Percentiles rank a stretch among this genome's conserved stretches.
Evolutionary conservation across 2,113 vertebrate species (phyloP).

Genomic region (zebrafish (Danio rerio)): DNA sequence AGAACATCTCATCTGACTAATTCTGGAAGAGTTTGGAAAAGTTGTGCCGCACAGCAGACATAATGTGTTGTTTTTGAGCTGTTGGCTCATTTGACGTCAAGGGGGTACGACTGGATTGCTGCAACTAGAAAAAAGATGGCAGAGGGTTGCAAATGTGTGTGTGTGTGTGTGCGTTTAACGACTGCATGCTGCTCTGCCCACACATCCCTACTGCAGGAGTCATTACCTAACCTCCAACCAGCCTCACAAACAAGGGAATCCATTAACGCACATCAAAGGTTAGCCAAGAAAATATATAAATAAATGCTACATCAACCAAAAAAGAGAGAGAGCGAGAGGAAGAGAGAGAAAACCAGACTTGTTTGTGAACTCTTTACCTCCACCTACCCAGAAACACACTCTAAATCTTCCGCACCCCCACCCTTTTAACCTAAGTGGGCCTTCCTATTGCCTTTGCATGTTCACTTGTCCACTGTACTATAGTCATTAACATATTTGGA

Average conservation of each 20-base stretch:
- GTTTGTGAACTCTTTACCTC: slow-evolving; percentile 63
- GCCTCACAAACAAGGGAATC: slow-evolving; percentile 64
- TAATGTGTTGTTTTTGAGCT: slow-evolving; percentile 8
- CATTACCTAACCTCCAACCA: slow-evolving; percentile 65
- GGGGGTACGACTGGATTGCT: slow-evolving; percentile 17
- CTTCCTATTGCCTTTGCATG: slow-evolving; percentile 78
- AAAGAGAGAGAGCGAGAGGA: slow-evolving; percentile 20
- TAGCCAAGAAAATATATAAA: slow-evolving; percentile 62
- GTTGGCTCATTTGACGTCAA: slow-evolving; percentile 23
- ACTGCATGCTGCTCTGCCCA: slow-evolving; percentile 51
- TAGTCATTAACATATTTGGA: slow-evolving; percentile 87
- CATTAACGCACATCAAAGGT: slow-evolving; percentile 68
- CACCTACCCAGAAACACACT: slow-evolving; percentile 52
- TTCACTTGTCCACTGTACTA: slow-evolving; percentile 78
- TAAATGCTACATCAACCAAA: slow-evolving; percentile 57
- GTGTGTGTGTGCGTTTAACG: slow-evolving; percentile 23
- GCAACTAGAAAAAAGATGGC: slow-evolving; percentile 33
- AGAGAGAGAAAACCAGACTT: slow-evolving; percentile 53
- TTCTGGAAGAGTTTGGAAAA: slow-evolving; percentile 13
- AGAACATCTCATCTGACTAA: slow-evolving; percentile 33
- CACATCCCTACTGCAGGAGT: slow-evolving; percentile 60
- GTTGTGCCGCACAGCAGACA: neutral
- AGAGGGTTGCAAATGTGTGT: slow-evolving; percentile 27
- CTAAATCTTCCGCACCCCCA: slow-evolving; percentile 61
- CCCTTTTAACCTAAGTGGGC: slow-evolving; percentile 79